These are phyloP conservation scores for Procambarus clarkii DNA, from an alignment of 1,140 invertebrate species.

Conservation along the genomic window DNA sequence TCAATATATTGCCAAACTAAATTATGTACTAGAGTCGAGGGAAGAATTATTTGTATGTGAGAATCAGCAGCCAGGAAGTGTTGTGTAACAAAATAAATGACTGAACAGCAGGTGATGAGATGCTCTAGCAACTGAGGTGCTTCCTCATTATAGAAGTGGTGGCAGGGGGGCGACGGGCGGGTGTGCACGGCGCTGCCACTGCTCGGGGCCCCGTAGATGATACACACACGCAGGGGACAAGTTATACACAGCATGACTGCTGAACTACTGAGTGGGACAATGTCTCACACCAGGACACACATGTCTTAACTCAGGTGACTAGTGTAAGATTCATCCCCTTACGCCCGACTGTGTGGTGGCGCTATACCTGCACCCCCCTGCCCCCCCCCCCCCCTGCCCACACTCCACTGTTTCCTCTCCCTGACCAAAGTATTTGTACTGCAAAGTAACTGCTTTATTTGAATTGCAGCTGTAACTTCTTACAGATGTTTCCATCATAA, in stretches of 20 bases:
- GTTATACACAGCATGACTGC: conserved; percentile 46
- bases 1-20: conserved; percentile 16
- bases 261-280: conserved; percentile 42
- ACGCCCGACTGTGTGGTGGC: too few species aligned
- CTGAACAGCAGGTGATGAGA: conserved; percentile 1
- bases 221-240: conserved; percentile 42
- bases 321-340: too few species aligned
- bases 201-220: conserved; percentile 50
- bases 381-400: too few species aligned
- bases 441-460: too few species aligned
- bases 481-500: too few species aligned
- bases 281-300: conserved; percentile 55
- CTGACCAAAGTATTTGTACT: too few species aligned
- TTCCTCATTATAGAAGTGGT: not conserved
- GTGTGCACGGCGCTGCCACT: conserved; percentile 20
- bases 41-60: not conserved
- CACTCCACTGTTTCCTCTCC: too few species aligned
- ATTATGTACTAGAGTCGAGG: not conserved
- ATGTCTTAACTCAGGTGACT: conserved; percentile 59
- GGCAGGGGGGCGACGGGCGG: conserved; percentile 31
- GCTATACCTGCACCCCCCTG: too few species aligned
- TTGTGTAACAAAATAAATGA: not conserved
- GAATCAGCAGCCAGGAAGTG: not conserved
- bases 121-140: conserved; percentile 5
- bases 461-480: too few species aligned